Evolutionary conservation across 2,797 vertebrate genomes (phyloP).

Genomic region (Calcarius lapponicus): DNA sequence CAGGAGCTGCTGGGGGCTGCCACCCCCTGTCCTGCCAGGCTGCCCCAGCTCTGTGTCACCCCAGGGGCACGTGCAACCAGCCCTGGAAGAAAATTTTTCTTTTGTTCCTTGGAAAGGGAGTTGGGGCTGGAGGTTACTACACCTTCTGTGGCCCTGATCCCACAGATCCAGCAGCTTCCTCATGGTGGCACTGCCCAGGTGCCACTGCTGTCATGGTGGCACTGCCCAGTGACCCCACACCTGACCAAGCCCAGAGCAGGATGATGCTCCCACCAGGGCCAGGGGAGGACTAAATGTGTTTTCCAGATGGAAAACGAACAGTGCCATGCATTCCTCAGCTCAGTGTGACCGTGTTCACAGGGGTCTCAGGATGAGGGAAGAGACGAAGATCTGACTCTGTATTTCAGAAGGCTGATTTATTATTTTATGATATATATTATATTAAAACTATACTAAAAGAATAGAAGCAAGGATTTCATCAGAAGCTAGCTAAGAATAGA

Average conservation of each 20-base stretch:
- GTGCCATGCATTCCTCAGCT: neutral
- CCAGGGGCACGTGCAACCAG: neutral
- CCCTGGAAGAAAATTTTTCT: neutral
- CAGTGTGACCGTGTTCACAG: too few relatives aligned
- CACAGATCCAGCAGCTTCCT: neutral
- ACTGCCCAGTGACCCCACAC: neutral
- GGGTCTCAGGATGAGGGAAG: too few relatives aligned
- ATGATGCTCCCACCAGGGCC: neutral
- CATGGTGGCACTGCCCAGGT: neutral
- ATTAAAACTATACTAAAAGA: too few relatives aligned
- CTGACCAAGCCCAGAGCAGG: neutral
- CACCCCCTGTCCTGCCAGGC: neutral
- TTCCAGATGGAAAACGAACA: neutral
- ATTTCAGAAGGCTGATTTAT: too few relatives aligned
- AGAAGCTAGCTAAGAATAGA: too few relatives aligned
- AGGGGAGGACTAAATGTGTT: neutral
- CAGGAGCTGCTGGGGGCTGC: neutral
- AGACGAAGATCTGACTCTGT: too few relatives aligned
- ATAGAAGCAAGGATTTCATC: too few relatives aligned
- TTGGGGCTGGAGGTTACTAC: neutral
- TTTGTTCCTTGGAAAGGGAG: neutral
- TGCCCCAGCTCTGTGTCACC: neutral
- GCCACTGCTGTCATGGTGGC: neutral
- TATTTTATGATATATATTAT: too few relatives aligned
- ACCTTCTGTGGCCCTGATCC: neutral